phyloP scores from a whole-genome alignment of 2,113 vertebrate genomes.

The Myiagra hebetior region DNA sequence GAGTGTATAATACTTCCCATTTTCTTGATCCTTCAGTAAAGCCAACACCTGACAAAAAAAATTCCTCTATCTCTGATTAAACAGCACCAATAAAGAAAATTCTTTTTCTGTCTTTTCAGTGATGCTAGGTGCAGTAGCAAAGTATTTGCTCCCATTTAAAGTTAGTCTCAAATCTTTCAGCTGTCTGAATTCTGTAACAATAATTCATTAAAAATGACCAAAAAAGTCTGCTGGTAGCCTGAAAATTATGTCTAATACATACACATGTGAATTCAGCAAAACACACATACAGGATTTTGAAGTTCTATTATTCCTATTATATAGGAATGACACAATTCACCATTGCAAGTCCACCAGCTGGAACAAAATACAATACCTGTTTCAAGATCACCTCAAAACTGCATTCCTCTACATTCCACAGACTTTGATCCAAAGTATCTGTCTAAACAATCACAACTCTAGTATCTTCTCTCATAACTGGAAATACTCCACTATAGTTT shows the following conservation, averaged over 20 bases:
- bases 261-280: background rate
- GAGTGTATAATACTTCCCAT: background rate
- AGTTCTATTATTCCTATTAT: background rate
- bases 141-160: background rate
- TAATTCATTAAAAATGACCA: background rate
- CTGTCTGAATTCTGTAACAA: background rate
- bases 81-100: background rate
- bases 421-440: background rate
- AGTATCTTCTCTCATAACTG: background rate
- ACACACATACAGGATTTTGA: background rate
- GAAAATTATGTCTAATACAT: background rate
- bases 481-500: background rate
- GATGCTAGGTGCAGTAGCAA: background rate
- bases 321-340: background rate
- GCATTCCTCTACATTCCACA: background rate
- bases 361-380: background rate
- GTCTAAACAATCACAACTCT: background rate
- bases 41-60: background rate
- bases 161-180: background rate
- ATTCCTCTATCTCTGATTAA: background rate
- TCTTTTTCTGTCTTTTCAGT: background rate
- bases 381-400: background rate
- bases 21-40: background rate
- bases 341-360: background rate
- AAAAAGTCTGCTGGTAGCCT: background rate